These are phyloP conservation scores for Barnardius zonarius DNA, from an alignment of 2,113 vertebrate species.

Conservation along the genomic window DNA sequence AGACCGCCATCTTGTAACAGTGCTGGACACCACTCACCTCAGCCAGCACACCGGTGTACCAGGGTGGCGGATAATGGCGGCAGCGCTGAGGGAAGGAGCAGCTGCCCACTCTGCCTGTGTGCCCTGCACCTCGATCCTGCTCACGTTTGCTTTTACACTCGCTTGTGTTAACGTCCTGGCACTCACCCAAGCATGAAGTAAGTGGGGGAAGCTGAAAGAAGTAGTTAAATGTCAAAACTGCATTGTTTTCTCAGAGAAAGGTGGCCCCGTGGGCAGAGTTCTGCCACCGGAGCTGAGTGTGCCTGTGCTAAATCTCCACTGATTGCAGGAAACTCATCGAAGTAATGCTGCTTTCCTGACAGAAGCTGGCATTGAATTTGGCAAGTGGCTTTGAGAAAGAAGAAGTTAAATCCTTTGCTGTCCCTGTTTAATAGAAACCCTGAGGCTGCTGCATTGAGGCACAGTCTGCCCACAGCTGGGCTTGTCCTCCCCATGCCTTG, in stretches of 20 bases:
- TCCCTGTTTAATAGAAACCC: background rate
- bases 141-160: fast-evolving
- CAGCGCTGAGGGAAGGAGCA: fast-evolving
- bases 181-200: background rate
- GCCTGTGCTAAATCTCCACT: background rate
- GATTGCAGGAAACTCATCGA: background rate
- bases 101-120: fast-evolving
- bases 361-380: background rate
- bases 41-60: background rate
- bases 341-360: background rate
- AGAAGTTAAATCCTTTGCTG: background rate
- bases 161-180: fast-evolving
- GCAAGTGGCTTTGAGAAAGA: background rate
- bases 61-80: fast-evolving
- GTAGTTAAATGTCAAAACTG: fast-evolving
- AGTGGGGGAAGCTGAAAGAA: background rate
- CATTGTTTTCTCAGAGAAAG: background rate
- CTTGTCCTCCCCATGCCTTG: fast-evolving
- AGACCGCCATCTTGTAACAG: background rate
- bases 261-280: fast-evolving
- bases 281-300: fast-evolving
- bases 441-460: fast-evolving
- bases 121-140: fast-evolving
- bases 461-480: background rate
- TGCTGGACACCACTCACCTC: background rate